Conservation (phyloP, 1,140 invertebrate species). For the Calliphora vicina region DNA sequence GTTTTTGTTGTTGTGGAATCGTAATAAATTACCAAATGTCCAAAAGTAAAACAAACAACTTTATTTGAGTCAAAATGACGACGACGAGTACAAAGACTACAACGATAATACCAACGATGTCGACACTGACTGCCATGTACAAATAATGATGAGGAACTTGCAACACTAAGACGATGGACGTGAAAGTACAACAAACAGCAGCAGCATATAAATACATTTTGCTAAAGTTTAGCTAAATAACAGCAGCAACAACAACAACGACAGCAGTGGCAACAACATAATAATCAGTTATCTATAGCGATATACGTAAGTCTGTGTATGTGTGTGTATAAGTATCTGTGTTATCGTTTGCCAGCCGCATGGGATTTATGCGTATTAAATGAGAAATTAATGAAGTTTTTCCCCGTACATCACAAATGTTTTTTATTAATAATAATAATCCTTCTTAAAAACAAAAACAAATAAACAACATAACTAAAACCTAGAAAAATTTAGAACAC, state of each 20-base stretch:
- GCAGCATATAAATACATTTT: neutral
- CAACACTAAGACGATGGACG: neutral
- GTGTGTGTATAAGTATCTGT: neutral
- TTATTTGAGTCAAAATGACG: slow-evolving; percentile 31
- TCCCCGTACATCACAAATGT: neutral
- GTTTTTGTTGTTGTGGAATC: neutral
- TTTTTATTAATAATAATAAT: slow-evolving; percentile 27
- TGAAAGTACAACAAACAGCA: neutral
- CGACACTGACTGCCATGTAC: neutral
- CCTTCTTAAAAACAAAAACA: slow-evolving; percentile 15
- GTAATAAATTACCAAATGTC: slow-evolving; percentile 29
- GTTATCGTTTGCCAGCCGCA: slow-evolving; percentile 31
- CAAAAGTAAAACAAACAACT: slow-evolving; percentile 27
- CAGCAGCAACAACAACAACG: neutral
- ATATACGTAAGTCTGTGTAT: neutral
- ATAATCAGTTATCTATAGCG: slow-evolving; percentile 24
- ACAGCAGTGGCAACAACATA: neutral
- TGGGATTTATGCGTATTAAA: slow-evolving; percentile 35
- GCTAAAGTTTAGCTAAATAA: neutral
- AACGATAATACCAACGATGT: neutral
- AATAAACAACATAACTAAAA: neutral
- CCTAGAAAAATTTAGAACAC: neutral
- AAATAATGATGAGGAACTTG: neutral
- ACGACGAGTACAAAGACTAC: neutral
- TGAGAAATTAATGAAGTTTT: slow-evolving; percentile 34